Percentiles rank a stretch among this genome's conserved stretches.
Evolutionary conservation across 2,888 invertebrate species (phyloP).

Genomic region (Trissolcus japonicus): DNA sequence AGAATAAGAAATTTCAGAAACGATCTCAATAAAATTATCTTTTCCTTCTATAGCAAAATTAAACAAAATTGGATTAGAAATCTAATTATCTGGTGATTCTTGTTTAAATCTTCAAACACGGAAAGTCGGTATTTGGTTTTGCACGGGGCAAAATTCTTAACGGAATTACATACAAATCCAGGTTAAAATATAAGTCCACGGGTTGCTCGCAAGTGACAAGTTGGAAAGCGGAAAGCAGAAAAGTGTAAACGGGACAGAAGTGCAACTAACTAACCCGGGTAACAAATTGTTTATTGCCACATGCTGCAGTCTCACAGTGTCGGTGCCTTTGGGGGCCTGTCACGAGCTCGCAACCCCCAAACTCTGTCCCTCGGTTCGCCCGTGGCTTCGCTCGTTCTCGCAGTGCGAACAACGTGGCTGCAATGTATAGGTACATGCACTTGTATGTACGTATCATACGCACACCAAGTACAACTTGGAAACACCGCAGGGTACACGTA

Average conservation of each 20-base stretch:
- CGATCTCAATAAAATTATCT: too few relatives aligned
- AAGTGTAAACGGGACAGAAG: slow-evolving; percentile 13
- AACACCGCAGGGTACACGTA: slow-evolving; percentile 55
- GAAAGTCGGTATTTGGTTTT: too few relatives aligned
- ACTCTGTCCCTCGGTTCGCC: slow-evolving; percentile 6
- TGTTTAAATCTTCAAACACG: too few relatives aligned
- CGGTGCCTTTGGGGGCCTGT: slow-evolving; percentile 49
- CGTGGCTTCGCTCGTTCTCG: slow-evolving; percentile 9
- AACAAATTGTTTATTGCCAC: slow-evolving; percentile 72
- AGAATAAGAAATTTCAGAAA: too few relatives aligned
- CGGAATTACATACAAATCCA: neutral
- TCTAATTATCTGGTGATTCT: too few relatives aligned
- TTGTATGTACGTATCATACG: slow-evolving; percentile 40
- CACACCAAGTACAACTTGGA: slow-evolving; percentile 54
- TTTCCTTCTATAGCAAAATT: too few relatives aligned
- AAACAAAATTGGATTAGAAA: too few relatives aligned
- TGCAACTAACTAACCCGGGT: slow-evolving; percentile 59
- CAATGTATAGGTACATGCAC: slow-evolving; percentile 16
- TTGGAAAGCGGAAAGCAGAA: slow-evolving; percentile 1
- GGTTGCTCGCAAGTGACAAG: neutral
- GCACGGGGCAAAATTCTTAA: too few relatives aligned
- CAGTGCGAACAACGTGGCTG: slow-evolving; percentile 5
- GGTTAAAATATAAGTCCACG: neutral
- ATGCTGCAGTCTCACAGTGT: slow-evolving; percentile 66
- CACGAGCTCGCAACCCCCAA: slow-evolving; percentile 56